Conservation (phyloP, 2,797 vertebrate genomes). For the Intellagama lesueurii region DNA sequence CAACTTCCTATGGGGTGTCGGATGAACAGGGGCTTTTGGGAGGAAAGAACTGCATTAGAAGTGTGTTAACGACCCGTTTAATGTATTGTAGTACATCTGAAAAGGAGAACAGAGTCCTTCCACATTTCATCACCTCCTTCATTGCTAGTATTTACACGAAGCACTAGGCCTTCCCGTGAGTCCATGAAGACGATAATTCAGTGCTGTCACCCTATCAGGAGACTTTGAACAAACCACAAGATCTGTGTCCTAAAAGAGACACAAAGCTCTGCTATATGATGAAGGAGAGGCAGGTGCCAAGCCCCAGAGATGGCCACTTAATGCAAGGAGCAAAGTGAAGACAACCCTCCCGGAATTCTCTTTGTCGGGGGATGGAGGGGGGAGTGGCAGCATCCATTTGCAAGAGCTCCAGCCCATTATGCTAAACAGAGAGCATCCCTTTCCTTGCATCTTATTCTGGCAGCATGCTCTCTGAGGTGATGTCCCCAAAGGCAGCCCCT, state of each 20-base stretch:
- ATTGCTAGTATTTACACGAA: not conserved
- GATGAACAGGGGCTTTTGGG: not conserved
- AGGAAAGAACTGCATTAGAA: not conserved
- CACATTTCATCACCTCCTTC: not conserved
- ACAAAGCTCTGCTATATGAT: accelerated
- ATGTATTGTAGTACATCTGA: not conserved
- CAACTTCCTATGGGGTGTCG: not conserved
- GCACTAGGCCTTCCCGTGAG: not conserved
- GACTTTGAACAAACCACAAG: not conserved
- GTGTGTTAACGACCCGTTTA: not conserved
- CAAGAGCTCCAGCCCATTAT: accelerated
- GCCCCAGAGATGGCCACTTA: not conserved
- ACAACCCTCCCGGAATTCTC: not conserved
- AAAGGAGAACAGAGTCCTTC: slow-evolving; percentile 15
- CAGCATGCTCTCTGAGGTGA: not conserved
- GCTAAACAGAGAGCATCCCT: not conserved
- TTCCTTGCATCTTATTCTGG: accelerated
- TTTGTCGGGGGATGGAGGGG: not conserved
- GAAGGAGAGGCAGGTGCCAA: not conserved
- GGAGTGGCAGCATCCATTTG: not conserved
- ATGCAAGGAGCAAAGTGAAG: not conserved
- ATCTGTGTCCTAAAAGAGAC: not conserved
- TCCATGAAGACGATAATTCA: not conserved
- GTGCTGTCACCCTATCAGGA: not conserved
- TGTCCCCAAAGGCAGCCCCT: not conserved